Percentiles rank a stretch among this genome's conserved stretches.
phyloP scores from a whole-genome alignment of 2,113 vertebrate genomes.

The Centropristis striata region DNA sequence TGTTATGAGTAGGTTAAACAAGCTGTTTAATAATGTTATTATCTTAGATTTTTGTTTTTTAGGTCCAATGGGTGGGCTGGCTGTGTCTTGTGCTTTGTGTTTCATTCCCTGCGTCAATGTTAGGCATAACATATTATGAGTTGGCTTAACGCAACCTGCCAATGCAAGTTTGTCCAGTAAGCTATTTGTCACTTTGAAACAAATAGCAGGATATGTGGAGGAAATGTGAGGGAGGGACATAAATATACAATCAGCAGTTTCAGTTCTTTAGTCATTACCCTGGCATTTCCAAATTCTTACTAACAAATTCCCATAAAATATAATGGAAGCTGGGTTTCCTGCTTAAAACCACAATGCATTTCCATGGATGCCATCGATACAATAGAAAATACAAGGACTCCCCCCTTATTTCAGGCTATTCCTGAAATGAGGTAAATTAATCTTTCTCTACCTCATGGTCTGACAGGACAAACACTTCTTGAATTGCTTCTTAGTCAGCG shows the following conservation, averaged over 20 bases:
- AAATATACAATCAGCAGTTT: slow-evolving; percentile 20
- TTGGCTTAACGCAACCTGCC: not conserved
- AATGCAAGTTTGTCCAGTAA: not conserved
- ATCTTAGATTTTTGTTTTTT: not conserved
- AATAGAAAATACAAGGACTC: not conserved
- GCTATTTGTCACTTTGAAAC: not conserved
- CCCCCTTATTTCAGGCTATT: not conserved
- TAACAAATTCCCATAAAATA: not conserved
- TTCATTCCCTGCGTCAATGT: not conserved
- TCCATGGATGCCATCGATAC: not conserved
- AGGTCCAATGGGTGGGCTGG: not conserved
- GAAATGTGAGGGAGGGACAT: not conserved
- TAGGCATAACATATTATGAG: not conserved
- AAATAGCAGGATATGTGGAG: not conserved
- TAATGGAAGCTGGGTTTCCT: not conserved
- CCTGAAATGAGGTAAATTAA: not conserved
- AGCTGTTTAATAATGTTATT: too few relatives aligned
- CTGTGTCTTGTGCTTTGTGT: not conserved
- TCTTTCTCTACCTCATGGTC: not conserved
- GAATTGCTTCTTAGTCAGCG: slow-evolving; percentile 1
- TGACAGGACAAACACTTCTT: slow-evolving; percentile 4
- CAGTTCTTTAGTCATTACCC: slow-evolving; percentile 9
- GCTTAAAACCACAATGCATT: not conserved
- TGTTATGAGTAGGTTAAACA: not conserved
- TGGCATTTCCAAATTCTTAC: not conserved